Evolutionary conservation across 2,888 invertebrate species (phyloP).

Genomic region (Zele albiditarsus): DNA sequence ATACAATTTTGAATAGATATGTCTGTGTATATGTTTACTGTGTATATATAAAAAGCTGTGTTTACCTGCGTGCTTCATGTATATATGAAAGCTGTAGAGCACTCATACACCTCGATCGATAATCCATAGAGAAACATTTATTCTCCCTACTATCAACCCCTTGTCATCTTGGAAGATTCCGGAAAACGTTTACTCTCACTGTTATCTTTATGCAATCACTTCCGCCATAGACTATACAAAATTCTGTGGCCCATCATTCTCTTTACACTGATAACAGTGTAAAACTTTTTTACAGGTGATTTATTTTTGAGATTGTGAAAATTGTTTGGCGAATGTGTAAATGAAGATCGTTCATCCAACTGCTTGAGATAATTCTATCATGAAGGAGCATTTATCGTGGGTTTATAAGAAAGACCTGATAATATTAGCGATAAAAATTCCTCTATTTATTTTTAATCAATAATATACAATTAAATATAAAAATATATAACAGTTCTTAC

Average conservation of each 20-base stretch:
- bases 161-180: constrained; percentile 21
- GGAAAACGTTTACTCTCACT: constrained; percentile 28
- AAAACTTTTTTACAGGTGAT: not conserved
- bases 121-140: constrained; percentile 49
- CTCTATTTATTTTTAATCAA: too few species aligned
- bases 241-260: not conserved
- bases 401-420: too few species aligned
- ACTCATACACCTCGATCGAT: constrained; percentile 46
- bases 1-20: not conserved
- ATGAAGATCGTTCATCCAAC: not conserved
- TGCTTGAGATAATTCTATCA: not conserved
- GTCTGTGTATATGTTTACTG: not conserved
- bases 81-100: constrained; percentile 37
- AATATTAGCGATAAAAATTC: too few species aligned
- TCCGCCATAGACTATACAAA: not conserved
- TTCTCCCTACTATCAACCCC: constrained; percentile 29
- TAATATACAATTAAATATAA: too few species aligned
- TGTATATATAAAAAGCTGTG: not conserved
- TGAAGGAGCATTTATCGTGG: too few species aligned
- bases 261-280: not conserved
- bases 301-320: not conserved
- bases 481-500: too few species aligned
- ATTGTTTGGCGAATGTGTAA: not conserved
- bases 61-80: not conserved
- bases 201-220: constrained; percentile 21